These are phyloP conservation scores for Aphelenchoides bicaudatus DNA, from an alignment of 2,888 invertebrate species.

Conservation along the genomic window DNA sequence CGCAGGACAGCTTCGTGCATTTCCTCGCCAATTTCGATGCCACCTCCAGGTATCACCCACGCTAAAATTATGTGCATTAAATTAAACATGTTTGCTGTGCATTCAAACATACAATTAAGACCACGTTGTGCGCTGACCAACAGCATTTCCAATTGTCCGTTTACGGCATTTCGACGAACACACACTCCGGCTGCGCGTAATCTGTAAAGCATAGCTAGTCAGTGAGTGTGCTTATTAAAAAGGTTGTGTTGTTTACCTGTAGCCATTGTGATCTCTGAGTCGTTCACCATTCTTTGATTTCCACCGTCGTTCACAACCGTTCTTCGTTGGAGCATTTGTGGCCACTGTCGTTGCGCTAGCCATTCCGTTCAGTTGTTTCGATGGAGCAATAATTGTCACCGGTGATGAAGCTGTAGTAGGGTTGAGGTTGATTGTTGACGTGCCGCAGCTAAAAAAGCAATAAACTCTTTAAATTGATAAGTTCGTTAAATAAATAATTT, in stretches of 20 bases:
- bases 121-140: constrained; percentile 49
- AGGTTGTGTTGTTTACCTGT: no score
- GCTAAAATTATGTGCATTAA: no score
- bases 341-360: constrained; percentile 11
- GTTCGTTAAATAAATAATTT: no score
- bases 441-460: constrained; percentile 13
- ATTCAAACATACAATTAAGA: no score
- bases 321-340: not conserved
- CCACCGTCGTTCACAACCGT: constrained; percentile 18
- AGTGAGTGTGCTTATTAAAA: no score
- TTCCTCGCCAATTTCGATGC: constrained; percentile 84
- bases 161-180: constrained; percentile 14
- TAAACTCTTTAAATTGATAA: not conserved
- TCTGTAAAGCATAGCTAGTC: no score
- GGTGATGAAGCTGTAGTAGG: no score
- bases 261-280: constrained; percentile 44
- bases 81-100: no score
- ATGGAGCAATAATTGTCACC: constrained; percentile 10
- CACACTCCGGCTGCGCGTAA: constrained; percentile 49
- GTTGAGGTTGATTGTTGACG: constrained; percentile 17
- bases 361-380: constrained; percentile 10
- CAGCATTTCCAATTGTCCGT: constrained; percentile 34
- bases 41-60: constrained; percentile 93
- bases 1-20: constrained; percentile 83
- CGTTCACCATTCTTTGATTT: constrained; percentile 36